These are phyloP conservation scores for Laticauda colubrina DNA, from an alignment of 2,113 vertebrate genomes.

Conservation along the genomic window DNA sequence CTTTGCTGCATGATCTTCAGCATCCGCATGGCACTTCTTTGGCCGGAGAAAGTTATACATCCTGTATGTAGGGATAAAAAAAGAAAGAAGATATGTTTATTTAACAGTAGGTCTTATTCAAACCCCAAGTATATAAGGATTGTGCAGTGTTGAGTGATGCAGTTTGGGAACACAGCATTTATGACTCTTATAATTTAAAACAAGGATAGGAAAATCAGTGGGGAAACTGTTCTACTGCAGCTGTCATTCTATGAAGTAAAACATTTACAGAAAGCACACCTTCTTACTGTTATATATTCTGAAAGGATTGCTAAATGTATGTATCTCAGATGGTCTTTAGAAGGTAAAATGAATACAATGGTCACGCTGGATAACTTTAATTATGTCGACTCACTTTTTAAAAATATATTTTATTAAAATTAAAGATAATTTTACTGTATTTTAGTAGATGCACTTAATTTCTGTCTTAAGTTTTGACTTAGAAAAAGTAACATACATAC, in stretches of 20 bases:
- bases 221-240: neutral
- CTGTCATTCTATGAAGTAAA: neutral
- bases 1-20: neutral
- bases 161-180: neutral
- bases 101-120: neutral
- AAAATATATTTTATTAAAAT: neutral
- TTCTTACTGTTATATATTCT: neutral
- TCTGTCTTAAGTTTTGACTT: neutral
- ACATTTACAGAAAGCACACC: neutral
- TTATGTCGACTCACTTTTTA: neutral
- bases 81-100: neutral
- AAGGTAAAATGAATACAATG: neutral
- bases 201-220: neutral
- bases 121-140: neutral
- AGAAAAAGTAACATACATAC: neutral
- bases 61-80: neutral
- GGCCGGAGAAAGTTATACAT: neutral
- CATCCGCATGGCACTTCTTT: neutral
- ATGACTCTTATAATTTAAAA: neutral
- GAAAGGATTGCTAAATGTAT: neutral
- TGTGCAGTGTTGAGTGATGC: neutral
- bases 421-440: neutral
- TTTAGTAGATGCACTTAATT: neutral
- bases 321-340: neutral
- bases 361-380: neutral